Conservation (phyloP, 2,797 vertebrate genomes). For the Rallus crepitans region DNA sequence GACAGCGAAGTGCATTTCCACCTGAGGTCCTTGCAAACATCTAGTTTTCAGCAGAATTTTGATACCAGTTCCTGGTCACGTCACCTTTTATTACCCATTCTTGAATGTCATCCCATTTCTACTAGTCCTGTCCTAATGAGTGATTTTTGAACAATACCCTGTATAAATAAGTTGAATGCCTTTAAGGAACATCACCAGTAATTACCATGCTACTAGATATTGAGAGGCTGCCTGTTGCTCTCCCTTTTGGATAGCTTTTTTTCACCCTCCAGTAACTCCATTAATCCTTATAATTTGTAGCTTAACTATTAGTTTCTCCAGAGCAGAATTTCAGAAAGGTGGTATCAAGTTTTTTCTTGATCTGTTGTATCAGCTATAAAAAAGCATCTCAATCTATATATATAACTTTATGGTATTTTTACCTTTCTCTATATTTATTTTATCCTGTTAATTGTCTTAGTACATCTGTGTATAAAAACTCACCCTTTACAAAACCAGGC, state of each 20-base stretch:
- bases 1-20: background rate
- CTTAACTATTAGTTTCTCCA: background rate
- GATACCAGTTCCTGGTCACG: background rate
- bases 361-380: background rate
- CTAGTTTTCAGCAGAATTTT: background rate
- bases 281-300: background rate
- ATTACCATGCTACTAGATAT: background rate
- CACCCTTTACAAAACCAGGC: background rate
- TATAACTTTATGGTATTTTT: background rate
- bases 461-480: background rate
- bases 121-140: background rate
- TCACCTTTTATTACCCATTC: background rate
- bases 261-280: background rate
- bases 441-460: background rate
- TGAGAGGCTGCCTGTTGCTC: background rate
- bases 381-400: background rate
- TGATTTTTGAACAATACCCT: background rate
- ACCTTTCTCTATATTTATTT: background rate
- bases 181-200: background rate
- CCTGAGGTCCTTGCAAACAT: background rate
- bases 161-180: background rate
- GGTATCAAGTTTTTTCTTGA: background rate
- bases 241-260: background rate
- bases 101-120: background rate
- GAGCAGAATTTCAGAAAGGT: background rate